A percentile compares a stretch with the other conserved stretches of the same genome.
These are phyloP conservation scores for Calycopis cecrops DNA, from an alignment of 1,140 invertebrate genomes.

Conservation along the genomic window DNA sequence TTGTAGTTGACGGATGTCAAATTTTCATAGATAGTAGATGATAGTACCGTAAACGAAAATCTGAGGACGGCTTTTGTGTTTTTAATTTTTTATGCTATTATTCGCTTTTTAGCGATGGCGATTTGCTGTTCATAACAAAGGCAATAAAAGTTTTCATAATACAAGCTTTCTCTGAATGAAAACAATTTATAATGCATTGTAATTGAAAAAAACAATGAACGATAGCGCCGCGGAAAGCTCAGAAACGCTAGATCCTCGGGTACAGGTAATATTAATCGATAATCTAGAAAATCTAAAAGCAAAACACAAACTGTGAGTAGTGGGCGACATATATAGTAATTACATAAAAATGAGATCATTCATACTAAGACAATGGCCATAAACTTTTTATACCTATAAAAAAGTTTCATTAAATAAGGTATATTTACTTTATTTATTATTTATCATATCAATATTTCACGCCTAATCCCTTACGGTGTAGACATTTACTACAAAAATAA, in stretches of 20 bases:
- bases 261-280: slow-evolving; percentile 76
- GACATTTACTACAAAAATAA: too few relatives aligned
- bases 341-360: too few relatives aligned
- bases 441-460: too few relatives aligned
- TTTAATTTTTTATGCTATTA: slow-evolving; percentile 12
- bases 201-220: slow-evolving; percentile 63
- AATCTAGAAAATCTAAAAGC: slow-evolving; percentile 21
- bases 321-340: too few relatives aligned
- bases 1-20: too few relatives aligned
- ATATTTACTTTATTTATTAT: too few relatives aligned
- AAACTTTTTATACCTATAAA: too few relatives aligned
- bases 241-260: slow-evolving; percentile 76
- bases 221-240: slow-evolving; percentile 65
- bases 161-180: slow-evolving; percentile 36
- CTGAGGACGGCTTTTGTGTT: slow-evolving; percentile 17
- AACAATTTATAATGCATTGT: slow-evolving; percentile 47
- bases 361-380: too few relatives aligned
- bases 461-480: too few relatives aligned
- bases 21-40: too few relatives aligned
- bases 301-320: too few relatives aligned
- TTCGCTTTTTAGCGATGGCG: slow-evolving; percentile 40
- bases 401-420: too few relatives aligned
- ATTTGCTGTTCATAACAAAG: slow-evolving; percentile 25
- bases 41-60: slow-evolving; percentile 8
- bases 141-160: slow-evolving; percentile 27